These are phyloP conservation scores for Tricholaema leucomelas DNA, from an alignment of 2,113 vertebrate species.

Conservation along the genomic window DNA sequence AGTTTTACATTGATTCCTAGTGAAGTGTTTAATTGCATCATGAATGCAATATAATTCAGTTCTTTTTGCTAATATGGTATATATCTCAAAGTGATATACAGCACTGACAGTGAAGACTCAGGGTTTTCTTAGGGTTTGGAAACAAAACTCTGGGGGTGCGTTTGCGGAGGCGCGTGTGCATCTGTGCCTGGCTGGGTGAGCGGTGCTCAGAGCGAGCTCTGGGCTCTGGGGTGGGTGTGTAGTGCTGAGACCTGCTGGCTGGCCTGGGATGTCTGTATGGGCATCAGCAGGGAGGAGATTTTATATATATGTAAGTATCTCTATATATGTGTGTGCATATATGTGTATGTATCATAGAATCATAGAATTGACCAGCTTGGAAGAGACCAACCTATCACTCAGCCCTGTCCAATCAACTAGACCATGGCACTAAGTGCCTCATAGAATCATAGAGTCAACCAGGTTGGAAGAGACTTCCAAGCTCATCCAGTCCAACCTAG, in stretches of 20 bases:
- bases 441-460: no score
- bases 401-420: no score
- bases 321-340: not conserved
- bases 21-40: conserved; percentile 99
- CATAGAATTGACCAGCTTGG: no score
- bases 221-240: not conserved
- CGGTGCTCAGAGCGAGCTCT: not conserved
- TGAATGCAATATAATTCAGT: conserved; percentile 99
- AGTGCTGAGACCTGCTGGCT: accelerated
- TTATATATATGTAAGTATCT: not conserved
- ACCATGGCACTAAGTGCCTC: no score
- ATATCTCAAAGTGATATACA: conserved; percentile 97
- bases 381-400: no score
- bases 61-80: conserved; percentile 98
- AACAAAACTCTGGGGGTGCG: not conserved
- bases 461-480: no score
- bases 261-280: accelerated
- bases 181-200: not conserved
- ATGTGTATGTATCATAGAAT: not conserved
- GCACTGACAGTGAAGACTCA: conserved; percentile 88
- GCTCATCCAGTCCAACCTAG: no score
- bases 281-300: not conserved
- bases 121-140: conserved; percentile 78
- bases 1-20: conserved; percentile 99
- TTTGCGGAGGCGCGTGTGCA: not conserved